These are phyloP conservation scores for Oreochromis tanganicae DNA, from an alignment of 2,113 vertebrate species.

Conservation along the genomic window DNA sequence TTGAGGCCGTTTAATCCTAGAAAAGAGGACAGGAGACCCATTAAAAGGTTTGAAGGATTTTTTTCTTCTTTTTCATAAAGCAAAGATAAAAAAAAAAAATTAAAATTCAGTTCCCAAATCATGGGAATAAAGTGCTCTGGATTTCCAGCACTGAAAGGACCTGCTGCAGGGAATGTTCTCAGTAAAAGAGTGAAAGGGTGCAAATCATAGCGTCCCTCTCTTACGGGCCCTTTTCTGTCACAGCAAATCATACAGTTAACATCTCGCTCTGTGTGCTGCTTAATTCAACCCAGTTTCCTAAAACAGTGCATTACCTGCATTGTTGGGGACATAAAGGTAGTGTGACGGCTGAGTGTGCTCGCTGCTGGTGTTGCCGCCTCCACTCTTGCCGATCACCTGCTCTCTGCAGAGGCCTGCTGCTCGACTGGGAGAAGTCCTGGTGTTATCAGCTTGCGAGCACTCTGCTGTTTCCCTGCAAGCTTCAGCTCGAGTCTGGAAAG, in stretches of 20 bases:
- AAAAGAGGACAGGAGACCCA: neutral
- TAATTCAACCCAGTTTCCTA: neutral
- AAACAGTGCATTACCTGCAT: slow-evolving; percentile 67
- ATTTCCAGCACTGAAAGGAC: neutral
- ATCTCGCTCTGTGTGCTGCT: neutral
- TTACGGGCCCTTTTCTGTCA: neutral
- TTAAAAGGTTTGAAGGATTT: neutral
- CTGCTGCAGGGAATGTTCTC: neutral
- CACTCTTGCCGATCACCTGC: neutral
- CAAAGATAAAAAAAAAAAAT: neutral
- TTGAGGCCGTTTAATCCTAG: slow-evolving; percentile 73
- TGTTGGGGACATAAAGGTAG: slow-evolving; percentile 81
- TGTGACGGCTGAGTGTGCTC: slow-evolving; percentile 67
- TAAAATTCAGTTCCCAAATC: neutral
- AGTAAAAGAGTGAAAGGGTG: neutral
- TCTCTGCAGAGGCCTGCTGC: neutral
- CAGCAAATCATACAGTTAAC: neutral
- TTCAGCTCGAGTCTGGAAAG: neutral
- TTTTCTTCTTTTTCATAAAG: neutral
- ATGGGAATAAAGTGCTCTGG: neutral
- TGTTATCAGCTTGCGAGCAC: neutral
- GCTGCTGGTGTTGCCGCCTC: neutral
- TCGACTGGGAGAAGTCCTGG: neutral
- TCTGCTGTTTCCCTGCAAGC: neutral
- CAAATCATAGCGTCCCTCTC: fast-evolving